phyloP scores from a whole-genome alignment of 1,140 invertebrate species.

The Saccostrea echinata region DNA sequence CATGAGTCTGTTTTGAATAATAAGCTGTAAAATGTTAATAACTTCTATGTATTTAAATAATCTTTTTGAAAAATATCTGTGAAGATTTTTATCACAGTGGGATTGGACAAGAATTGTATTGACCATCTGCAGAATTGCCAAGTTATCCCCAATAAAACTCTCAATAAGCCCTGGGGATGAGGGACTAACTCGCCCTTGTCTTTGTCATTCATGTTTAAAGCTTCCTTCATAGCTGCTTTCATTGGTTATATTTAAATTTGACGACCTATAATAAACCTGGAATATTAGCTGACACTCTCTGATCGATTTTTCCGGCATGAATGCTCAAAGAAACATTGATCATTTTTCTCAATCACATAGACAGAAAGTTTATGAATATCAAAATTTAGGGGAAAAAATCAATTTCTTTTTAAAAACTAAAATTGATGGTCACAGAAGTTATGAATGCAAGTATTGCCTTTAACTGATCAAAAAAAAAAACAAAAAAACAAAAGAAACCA shows the following conservation, averaged over 20 bases:
- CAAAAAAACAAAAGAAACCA: no score
- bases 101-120: constrained; percentile 22
- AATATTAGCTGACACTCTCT: constrained; percentile 12
- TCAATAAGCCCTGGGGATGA: constrained; percentile 7
- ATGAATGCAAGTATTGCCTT: no score
- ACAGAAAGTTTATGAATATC: no score
- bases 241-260: constrained; percentile 40
- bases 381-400: no score
- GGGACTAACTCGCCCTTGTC: background rate
- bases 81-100: constrained; percentile 7
- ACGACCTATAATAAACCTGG: constrained; percentile 18
- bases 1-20: constrained; percentile 17
- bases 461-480: no score
- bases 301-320: no score
- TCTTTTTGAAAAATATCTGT: constrained; percentile 22
- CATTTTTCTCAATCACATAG: no score
- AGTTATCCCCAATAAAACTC: constrained; percentile 16
- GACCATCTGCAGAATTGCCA: constrained; percentile 32
- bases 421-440: no score
- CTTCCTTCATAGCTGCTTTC: background rate
- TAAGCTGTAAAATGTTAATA: constrained; percentile 32
- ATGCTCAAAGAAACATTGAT: no score
- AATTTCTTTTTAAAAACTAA: no score
- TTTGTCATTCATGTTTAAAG: constrained; percentile 29
- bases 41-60: constrained; percentile 23